A percentile compares a stretch with the other conserved stretches of the same genome.
These are phyloP conservation scores for Drosophila emarginata DNA, from an alignment of 2,888 invertebrate species.

Conservation along the genomic window DNA sequence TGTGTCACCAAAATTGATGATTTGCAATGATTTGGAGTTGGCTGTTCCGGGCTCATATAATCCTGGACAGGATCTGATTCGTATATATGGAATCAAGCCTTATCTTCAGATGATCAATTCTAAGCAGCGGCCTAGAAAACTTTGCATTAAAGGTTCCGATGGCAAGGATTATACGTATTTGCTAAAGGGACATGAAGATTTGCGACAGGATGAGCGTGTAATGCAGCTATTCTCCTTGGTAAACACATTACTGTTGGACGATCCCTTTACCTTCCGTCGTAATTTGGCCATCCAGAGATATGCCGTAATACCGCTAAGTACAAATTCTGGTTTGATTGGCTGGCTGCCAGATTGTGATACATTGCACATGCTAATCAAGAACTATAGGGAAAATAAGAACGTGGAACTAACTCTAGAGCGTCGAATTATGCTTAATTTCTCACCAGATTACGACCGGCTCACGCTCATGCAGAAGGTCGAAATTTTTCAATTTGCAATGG, in stretches of 20 bases:
- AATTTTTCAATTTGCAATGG: constrained; percentile 98
- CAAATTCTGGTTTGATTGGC: constrained; percentile 98
- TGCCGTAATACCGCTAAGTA: constrained; percentile 98
- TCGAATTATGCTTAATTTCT: constrained; percentile 98
- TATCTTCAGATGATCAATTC: constrained; percentile 98
- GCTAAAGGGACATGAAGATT: constrained; percentile 99
- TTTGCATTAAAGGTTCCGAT: constrained; percentile 96
- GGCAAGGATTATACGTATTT: constrained; percentile 99
- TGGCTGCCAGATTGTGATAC: constrained; percentile 99
- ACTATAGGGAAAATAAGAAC: constrained; percentile 99
- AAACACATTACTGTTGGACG: constrained; percentile 96
- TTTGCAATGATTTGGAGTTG: constrained; percentile 95
- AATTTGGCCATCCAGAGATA: constrained; percentile 92
- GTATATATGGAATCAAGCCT: constrained; percentile 94
- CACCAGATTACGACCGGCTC: constrained; percentile 98
- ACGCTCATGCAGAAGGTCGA: constrained; percentile 99
- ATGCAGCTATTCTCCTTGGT: constrained; percentile 99
- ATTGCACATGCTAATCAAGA: constrained; percentile 96
- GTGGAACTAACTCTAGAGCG: constrained; percentile 98
- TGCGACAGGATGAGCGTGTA: constrained; percentile 98
- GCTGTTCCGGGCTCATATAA: constrained; percentile 99
- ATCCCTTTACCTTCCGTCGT: constrained; percentile 94
- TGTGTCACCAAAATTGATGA: constrained; percentile 95
- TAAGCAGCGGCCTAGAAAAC: constrained; percentile 97
- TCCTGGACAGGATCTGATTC: constrained; percentile 93